A percentile compares a stretch with the other conserved stretches of the same genome.
These are phyloP conservation scores for Apteryx owenii DNA, from an alignment of 2,113 vertebrate species.

Conservation along the genomic window DNA sequence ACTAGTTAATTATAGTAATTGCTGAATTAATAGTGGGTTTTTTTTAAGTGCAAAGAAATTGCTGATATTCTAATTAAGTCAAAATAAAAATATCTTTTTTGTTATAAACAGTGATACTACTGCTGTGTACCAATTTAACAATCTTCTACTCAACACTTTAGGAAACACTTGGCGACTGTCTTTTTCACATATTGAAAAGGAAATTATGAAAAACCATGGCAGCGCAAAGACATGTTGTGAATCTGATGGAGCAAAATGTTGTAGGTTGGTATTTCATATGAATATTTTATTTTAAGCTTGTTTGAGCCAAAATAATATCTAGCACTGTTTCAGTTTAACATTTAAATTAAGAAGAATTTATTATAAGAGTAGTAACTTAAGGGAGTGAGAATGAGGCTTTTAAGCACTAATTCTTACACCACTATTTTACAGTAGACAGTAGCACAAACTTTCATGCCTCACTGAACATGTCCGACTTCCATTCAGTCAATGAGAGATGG, in stretches of 20 bases:
- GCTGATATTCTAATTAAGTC: neutral
- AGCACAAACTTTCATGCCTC: neutral
- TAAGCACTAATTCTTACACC: neutral
- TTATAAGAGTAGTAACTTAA: neutral
- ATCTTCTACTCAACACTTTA: constrained; percentile 48
- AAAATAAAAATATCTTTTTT: neutral
- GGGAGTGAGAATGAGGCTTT: neutral
- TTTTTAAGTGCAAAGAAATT: neutral
- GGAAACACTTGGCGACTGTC: constrained; percentile 86
- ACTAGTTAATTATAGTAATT: neutral
- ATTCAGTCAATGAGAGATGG: neutral
- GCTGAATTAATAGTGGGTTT: neutral
- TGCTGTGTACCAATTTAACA: neutral
- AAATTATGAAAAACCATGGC: constrained; percentile 81
- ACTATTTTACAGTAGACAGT: neutral
- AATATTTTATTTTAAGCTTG: neutral
- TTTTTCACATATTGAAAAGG: constrained; percentile 88
- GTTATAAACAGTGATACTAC: neutral
- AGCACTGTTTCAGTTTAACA: neutral
- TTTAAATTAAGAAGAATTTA: neutral
- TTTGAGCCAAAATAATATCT: neutral
- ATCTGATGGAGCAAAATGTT: constrained; percentile 73
- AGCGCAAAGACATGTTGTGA: constrained; percentile 85
- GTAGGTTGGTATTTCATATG: constrained; percentile 76
- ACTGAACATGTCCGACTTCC: neutral